phyloP scores from a whole-genome alignment of 2,113 vertebrate species.

The Peucedramus taeniatus region DNA sequence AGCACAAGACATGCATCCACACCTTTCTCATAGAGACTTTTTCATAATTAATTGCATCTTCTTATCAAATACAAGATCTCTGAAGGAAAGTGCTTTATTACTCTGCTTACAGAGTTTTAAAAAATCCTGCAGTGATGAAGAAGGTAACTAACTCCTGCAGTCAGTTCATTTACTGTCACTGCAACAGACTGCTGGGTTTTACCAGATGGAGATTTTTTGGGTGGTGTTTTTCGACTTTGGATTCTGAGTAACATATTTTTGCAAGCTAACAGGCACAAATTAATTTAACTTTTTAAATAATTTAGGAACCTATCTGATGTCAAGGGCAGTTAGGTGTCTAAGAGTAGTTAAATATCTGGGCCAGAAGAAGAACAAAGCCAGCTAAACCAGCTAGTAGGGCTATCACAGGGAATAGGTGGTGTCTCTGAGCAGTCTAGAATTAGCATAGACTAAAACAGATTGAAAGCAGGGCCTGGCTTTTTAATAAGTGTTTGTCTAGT shows the following conservation, averaged over 20 bases:
- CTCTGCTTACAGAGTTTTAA: background rate
- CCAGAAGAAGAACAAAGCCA: slow-evolving; percentile 40
- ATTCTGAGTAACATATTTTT: background rate
- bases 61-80: background rate
- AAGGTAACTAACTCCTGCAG: background rate
- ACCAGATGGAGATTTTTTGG: background rate
- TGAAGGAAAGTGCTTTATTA: background rate
- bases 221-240: background rate
- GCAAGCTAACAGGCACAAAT: background rate
- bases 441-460: slow-evolving; percentile 21
- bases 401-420: slow-evolving; percentile 24
- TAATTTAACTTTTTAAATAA: background rate
- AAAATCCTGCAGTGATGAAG: background rate
- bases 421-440: slow-evolving; percentile 19
- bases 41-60: background rate
- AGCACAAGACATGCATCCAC: background rate
- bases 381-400: slow-evolving; percentile 36
- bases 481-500: slow-evolving; percentile 50
- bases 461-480: slow-evolving; percentile 29
- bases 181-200: background rate
- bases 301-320: background rate
- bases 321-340: background rate
- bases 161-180: background rate
- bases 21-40: background rate
- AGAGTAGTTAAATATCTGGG: background rate